Percentiles rank a stretch among this genome's conserved stretches.
Evolutionary conservation across 1,140 invertebrate species (phyloP).

Genomic region (Andricus grossulariae): DNA sequence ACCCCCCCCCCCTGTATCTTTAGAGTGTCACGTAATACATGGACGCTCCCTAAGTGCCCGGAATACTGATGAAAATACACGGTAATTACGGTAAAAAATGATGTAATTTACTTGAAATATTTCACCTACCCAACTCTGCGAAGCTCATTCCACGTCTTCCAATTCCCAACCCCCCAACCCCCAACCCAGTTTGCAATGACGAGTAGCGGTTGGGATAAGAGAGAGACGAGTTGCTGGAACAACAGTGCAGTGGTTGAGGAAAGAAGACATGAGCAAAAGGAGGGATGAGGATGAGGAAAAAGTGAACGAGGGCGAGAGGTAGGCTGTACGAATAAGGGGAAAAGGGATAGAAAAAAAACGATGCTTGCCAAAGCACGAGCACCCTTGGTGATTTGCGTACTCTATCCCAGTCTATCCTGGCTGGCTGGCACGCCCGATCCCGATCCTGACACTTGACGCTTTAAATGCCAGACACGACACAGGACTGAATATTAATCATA

Average conservation of each 20-base stretch:
- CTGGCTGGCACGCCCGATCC: not conserved
- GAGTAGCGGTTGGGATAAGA: not conserved
- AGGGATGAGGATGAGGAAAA: not conserved
- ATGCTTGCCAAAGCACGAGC: slow-evolving; percentile 9
- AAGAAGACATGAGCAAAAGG: slow-evolving; percentile 32
- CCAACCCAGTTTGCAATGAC: slow-evolving; percentile 17
- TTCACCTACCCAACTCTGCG: not conserved
- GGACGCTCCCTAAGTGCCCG: not conserved
- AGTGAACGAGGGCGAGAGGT: slow-evolving; percentile 33
- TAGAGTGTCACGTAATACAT: no score
- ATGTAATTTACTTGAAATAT: not conserved
- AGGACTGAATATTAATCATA: slow-evolving; percentile 46
- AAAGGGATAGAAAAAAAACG: not conserved
- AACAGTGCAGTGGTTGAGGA: slow-evolving; percentile 42
- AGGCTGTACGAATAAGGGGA: slow-evolving; percentile 40
- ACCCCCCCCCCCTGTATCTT: not conserved
- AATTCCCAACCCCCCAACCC: not conserved
- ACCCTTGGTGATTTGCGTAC: slow-evolving; percentile 21
- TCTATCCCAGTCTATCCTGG: not conserved
- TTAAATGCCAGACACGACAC: slow-evolving; percentile 43
- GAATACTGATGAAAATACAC: no score
- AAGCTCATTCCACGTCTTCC: not conserved
- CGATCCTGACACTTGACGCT: slow-evolving; percentile 33
- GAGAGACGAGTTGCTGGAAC: not conserved
- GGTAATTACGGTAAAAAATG: no score